Conservation (phyloP, 1,140 invertebrate genomes). For the Apis florea region DNA sequence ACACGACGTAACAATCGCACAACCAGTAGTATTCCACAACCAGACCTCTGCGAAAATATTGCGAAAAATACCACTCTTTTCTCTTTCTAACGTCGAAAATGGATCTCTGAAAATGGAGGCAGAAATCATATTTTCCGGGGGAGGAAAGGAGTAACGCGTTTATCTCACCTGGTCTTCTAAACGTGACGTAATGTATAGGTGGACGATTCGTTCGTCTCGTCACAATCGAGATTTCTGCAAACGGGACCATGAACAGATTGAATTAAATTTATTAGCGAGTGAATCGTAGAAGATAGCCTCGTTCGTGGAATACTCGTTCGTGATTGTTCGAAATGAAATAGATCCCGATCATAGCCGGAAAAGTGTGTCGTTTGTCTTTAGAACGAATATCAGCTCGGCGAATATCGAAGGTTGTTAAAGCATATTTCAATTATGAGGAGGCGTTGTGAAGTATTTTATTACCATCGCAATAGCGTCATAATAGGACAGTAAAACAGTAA, state of each 20-base stretch:
- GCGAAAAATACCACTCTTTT: background rate
- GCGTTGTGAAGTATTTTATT: background rate
- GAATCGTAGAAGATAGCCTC: background rate
- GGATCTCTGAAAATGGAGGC: background rate
- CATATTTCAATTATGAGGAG: background rate
- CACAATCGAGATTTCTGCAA: conserved; percentile 20
- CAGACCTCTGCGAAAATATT: background rate
- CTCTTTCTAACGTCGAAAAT: background rate
- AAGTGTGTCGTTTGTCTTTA: background rate
- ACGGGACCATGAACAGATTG: conserved; percentile 35
- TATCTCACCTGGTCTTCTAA: conserved; percentile 2
- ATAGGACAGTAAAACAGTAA: background rate
- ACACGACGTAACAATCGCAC: no score
- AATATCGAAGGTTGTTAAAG: background rate
- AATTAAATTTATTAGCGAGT: conserved; percentile 9
- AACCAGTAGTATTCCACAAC: background rate
- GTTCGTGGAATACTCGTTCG: background rate
- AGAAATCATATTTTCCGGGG: no score
- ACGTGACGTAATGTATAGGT: background rate
- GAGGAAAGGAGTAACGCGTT: no score
- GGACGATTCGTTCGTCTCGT: background rate
- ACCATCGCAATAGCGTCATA: background rate
- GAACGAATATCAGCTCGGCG: background rate
- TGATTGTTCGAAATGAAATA: background rate
- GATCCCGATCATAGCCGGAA: no score